phyloP scores from a whole-genome alignment of 2,888 invertebrate genomes.

The Parochlus steinenii region DNA sequence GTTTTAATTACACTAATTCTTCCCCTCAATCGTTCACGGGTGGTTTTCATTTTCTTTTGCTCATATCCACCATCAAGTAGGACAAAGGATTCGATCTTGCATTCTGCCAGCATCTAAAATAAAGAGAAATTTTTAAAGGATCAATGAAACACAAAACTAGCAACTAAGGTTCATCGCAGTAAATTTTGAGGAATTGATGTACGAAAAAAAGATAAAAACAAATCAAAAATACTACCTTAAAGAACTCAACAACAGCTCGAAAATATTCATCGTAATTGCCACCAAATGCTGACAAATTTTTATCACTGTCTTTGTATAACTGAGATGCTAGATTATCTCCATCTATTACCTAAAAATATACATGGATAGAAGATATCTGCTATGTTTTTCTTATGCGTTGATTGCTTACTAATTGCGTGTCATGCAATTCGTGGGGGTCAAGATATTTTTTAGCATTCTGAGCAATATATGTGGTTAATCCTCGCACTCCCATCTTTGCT shows the following conservation, averaged over 20 bases:
- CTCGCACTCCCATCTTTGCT: slow-evolving; percentile 73
- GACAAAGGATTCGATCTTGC: slow-evolving; percentile 54
- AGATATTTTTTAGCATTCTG: slow-evolving; percentile 46
- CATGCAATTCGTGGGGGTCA: slow-evolving; percentile 42
- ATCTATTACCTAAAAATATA: no score
- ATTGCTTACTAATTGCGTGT: slow-evolving; percentile 46
- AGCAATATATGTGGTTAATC: slow-evolving; percentile 65
- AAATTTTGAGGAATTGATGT: no score
- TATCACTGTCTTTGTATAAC: slow-evolving; percentile 43
- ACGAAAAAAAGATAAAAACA: no score
- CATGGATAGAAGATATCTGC: no score
- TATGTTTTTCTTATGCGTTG: no score
- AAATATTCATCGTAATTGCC: slow-evolving; percentile 72
- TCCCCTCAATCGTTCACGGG: slow-evolving; percentile 37
- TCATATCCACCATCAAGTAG: slow-evolving; percentile 70
- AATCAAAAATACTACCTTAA: no score
- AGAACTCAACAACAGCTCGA: slow-evolving; percentile 37
- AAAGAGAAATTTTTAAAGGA: no score
- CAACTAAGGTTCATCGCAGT: no score
- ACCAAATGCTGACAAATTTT: slow-evolving; percentile 56
- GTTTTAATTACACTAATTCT: slow-evolving; percentile 40
- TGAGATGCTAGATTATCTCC: slow-evolving; percentile 60
- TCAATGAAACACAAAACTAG: no score
- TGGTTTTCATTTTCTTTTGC: slow-evolving; percentile 50
- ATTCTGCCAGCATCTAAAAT: slow-evolving; percentile 49